phyloP scores from a whole-genome alignment of 2,888 invertebrate species.

The Tipula vernalis region DNA sequence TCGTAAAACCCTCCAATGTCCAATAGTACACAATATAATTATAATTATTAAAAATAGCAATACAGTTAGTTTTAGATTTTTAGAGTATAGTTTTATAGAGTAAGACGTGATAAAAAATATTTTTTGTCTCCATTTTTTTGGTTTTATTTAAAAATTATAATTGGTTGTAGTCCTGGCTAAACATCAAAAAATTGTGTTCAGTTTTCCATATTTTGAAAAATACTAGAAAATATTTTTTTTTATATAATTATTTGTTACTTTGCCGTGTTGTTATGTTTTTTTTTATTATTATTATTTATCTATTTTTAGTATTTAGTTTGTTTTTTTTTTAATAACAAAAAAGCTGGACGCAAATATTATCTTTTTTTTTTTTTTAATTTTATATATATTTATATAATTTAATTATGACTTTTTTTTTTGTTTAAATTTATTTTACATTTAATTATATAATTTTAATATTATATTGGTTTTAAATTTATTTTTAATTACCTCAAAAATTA shows the following conservation, averaged over 20 bases:
- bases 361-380: neutral
- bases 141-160: neutral
- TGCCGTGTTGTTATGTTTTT: neutral
- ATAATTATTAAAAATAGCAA: neutral
- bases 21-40: neutral
- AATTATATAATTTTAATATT: neutral
- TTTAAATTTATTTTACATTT: constrained; percentile 7
- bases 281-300: neutral
- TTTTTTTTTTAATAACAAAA: constrained; percentile 5
- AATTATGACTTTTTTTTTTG: neutral
- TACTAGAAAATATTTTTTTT: neutral
- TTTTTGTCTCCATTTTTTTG: neutral
- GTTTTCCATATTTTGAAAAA: neutral
- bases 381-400: constrained; percentile 6
- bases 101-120: neutral
- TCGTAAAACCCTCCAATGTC: neutral
- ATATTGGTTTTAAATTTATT: neutral
- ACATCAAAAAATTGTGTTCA: neutral
- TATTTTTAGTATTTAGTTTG: neutral
- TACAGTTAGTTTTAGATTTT: neutral
- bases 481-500: constrained; percentile 4
- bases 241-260: neutral
- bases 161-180: neutral
- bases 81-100: neutral
- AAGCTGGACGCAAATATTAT: constrained; percentile 12